Evolutionary conservation across 2,113 vertebrate genomes (phyloP), one percentile per base, ranked within the genome.

Genomic region (Formicarius rufipectus): DNA sequence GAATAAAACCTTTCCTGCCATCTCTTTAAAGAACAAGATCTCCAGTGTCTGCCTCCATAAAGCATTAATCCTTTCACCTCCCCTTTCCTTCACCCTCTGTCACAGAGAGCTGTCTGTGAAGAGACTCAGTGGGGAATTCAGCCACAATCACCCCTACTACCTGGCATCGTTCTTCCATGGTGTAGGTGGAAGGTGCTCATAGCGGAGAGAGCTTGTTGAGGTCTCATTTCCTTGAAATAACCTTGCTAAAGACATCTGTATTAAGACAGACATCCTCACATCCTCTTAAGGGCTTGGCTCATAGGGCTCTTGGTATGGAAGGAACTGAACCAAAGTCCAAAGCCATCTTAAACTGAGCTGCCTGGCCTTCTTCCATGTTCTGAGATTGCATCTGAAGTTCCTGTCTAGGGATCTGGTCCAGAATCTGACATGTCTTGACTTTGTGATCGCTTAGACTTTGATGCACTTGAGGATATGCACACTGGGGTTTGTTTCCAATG

Each of bases 121-220:
- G 56, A 68, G 21, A 6, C 47, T 75, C 1, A 0, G 3, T 12
- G 79, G 33, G 49, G 42, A 66, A 7, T 45, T 72, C 3, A 0
- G 42, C 30, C 44, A 39, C 25, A 68, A 1, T 30, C 74, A 12
- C 12, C 60, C 35, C 27, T 7, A 7, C 12, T 59, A 1, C n/a
- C 63, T 62, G 30, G 8, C 60, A 31, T 92, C n/a, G 0, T 84
- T 87, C 68, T 81, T 52, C 60, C 37, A 49, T 2, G 2, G 6
- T 39, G 8, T 60, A 56, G 56, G 15, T 81, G 1, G 20, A 37
- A 52, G 28, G 9, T 80, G 37, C n/a, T 92, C 8, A 0, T 20
- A n/a, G 6, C 35, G 47, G 78, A n/a, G 50, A 91, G 73, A 47
- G 42, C 44, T 68, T 71, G 27, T 18, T 81, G 53, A 59, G 47